Base-by-base conservation (phyloP, 1,140 invertebrate species). In the Scaptomyza graminum region DNA sequence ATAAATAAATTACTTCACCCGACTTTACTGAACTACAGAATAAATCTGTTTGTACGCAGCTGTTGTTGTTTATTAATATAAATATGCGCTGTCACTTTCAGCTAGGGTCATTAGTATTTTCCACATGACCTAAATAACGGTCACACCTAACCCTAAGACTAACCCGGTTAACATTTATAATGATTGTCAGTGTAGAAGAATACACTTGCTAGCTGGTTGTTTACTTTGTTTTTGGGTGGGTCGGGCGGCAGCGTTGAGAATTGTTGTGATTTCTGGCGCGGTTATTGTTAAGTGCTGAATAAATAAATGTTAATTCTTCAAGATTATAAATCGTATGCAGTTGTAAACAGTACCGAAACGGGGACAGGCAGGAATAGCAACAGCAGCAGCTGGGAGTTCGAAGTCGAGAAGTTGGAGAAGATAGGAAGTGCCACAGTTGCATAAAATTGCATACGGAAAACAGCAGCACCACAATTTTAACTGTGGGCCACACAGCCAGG, bases 301-400 rank as follows among this genome's bases (percentile, higher is more conserved):
- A 88, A 88, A 88, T 90, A 90, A 85, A 87, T 85, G 73, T 81
- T 90, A 90, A 72, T 82, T 79, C 65, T 71, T 87, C 52, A 85
- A 90, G 81, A 90, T 90, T 90, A 90, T 90, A 90, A 85, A 90
- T 90, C 84, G 83, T 85, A 79, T 85, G 72, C 78, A 87, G 87
- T 82, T 85, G 85, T 85, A 90, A 90, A 85, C 81, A 85, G 78
- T 85, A 82, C 69, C 55, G 76, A 76, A 50, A 59, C 54, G 44
- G 11, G 41, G 39, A 46, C 16, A 49, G 31, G n/a, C n/a, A n/a
- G 0, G 31, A 9, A 34, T 9, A 47, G 37, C 47, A 62, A 13
- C 59, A 47, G 71, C 63, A 66, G 70, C 81, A 51, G 62, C 60
- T 47, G 16, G 34, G 18, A 12, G 43, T 16, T n/a, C 12, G 34